Evolutionary conservation across 2,113 vertebrate species (phyloP).

Genomic region (Zootoca vivipara): DNA sequence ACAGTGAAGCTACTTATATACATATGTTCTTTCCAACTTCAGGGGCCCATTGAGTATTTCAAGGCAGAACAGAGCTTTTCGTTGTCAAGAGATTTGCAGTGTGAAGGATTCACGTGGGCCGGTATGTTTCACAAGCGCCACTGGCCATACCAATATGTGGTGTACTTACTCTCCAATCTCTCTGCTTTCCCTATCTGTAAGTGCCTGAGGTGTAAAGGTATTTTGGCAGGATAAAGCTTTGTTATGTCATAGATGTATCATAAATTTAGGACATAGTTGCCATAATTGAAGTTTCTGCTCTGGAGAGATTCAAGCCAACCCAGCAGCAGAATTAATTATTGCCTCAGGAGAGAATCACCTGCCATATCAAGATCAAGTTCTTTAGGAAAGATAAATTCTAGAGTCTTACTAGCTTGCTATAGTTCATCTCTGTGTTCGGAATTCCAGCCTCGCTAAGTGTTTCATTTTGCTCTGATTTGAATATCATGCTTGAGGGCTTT

Average conservation of each 20-base stretch:
- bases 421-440: not conserved
- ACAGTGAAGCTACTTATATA: not conserved
- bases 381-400: slow-evolving; percentile 38
- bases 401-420: slow-evolving; percentile 16
- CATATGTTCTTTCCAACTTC: not conserved
- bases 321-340: slow-evolving; percentile 60
- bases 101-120: slow-evolving; percentile 34
- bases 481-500: not conserved
- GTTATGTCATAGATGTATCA: slow-evolving; percentile 54
- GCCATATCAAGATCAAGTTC: slow-evolving; percentile 44
- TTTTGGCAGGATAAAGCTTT: slow-evolving; percentile 53
- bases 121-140: slow-evolving; percentile 21
- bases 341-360: slow-evolving; percentile 50
- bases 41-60: not conserved
- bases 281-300: slow-evolving; percentile 59
- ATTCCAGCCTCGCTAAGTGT: not conserved
- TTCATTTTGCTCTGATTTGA: slow-evolving; percentile 28
- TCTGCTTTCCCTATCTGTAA: slow-evolving; percentile 16
- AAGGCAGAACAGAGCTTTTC: slow-evolving; percentile 33
- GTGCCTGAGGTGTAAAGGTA: slow-evolving; percentile 39
- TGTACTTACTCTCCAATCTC: slow-evolving; percentile 20
- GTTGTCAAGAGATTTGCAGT: slow-evolving; percentile 26
- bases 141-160: slow-evolving; percentile 36
- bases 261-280: slow-evolving; percentile 67
- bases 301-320: slow-evolving; percentile 44